Evolutionary conservation across 2,888 invertebrate genomes (phyloP).

Genomic region (Plebejus argus): DNA sequence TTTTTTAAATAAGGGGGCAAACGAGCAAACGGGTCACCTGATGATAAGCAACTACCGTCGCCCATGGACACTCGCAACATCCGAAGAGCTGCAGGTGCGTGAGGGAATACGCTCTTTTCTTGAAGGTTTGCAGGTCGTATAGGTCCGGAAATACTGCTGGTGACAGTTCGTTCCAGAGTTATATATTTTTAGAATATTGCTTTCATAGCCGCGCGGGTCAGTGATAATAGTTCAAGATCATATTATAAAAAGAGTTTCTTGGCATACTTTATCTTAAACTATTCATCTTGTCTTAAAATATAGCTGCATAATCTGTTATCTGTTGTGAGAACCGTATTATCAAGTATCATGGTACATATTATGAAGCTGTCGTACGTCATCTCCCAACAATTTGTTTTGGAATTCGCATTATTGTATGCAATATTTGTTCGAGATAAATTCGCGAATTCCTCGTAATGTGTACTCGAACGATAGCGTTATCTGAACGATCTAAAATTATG

Average conservation of each 20-base stretch:
- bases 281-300: not conserved
- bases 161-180: too few species aligned
- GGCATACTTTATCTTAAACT: not conserved
- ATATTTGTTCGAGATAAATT: slow-evolving; percentile 26
- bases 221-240: too few species aligned
- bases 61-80: too few species aligned
- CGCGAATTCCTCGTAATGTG: slow-evolving; percentile 23
- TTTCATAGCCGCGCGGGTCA: too few species aligned
- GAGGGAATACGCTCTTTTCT: too few species aligned
- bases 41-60: too few species aligned
- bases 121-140: too few species aligned
- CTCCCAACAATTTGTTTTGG: not conserved
- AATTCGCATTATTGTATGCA: not conserved
- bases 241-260: not conserved
- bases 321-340: not conserved
- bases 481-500: slow-evolving; percentile 26
- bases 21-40: too few species aligned
- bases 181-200: too few species aligned
- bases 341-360: not conserved
- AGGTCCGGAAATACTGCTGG: too few species aligned
- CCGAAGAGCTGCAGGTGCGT: too few species aligned
- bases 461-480: slow-evolving; percentile 29
- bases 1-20: too few species aligned
- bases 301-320: slow-evolving; percentile 1
- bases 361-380: slow-evolving; percentile 1